Evolutionary conservation across 2,113 vertebrate genomes (phyloP), one percentile per base, ranked within the genome.

Genomic region (Casuarius casuarius): DNA sequence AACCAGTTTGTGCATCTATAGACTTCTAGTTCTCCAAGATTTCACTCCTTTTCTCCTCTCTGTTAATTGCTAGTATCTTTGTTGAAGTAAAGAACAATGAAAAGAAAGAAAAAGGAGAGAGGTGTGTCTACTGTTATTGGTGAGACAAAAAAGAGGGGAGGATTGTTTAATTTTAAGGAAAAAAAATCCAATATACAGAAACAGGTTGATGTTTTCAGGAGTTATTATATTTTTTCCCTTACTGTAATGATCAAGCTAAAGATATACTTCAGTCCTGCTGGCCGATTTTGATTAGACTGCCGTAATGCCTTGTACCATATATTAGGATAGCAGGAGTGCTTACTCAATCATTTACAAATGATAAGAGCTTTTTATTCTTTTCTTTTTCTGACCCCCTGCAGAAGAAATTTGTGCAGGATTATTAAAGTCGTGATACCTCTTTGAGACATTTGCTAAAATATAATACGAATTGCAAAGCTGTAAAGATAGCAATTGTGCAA

Each of bases 261-360:
- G 52, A 95, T 83, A 73, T 0, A 26, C 33, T 84, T 74, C 77
- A 91, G 26, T 88, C 20, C 19, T 95, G 94, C 94, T 97, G 96
- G 80, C 94, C 90, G 76, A 2, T 96, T 96, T 90, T 91, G 67
- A 72, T 97, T 87, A 92, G 90, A 82, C 90, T 80, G 83, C 78
- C 6, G 2, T 94, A 91, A 71, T 95, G 70, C 65, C 49, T 80
- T 54, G 18, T 66, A 56, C 42, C 26, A 22, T 81, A 78, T 87
- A 87, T 93, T 84, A 85, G 82, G 89, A 46, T 81, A 91, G 76
- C 77, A 91, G 42, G 74, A 94, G 81, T 91, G 90, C 75, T 89
- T 96, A 65, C 75, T 88, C 91, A 82, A 84, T 96, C 2, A 52
- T 92, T 96, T 94, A 86, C 20, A 76, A 58, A 74, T 83, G 33